Base-by-base conservation (phyloP, 2,888 invertebrate genomes). In the Aleiodes leptofemur region DNA sequence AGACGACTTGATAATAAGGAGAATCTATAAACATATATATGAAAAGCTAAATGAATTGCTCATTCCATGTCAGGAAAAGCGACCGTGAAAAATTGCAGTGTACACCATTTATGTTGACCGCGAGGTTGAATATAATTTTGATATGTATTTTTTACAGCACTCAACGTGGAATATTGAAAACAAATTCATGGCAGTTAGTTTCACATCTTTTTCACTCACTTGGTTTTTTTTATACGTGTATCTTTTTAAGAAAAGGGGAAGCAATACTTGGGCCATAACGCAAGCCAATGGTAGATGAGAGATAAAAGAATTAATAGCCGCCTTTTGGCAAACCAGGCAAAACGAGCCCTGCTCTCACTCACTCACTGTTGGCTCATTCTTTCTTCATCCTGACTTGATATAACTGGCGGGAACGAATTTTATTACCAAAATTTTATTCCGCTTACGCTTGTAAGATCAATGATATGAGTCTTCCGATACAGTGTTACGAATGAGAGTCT, bases 301-400 rank as follows among this genome's bases (percentile, higher is more conserved):
- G 88, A 89, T 89, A 89, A 89, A 86, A 86, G 11, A 88, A 88
- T 89, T 88, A 89, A 88, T 88, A 88, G 89, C 83, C 82, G 86
- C 88, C 86, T 87, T 79, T 89, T 89, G 88, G 89, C 88, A 86
- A 81, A 78, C 78, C 50, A 71, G 64, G 66, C 66, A 71, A 66
- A 71, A 76, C 79, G 76, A 76, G 77, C 79, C 70, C 38, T 68
- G 57, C 64, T 71, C 66, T 57, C 74, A 66, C 77, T 57, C 72
- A 76, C 69, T 61, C 72, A 74, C 79, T 50, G 66, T 69, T 50
- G 53, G 64, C 76, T 81, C 75, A 74, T 71, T 79, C 79, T 76
- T 69, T 38, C 74, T 69, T 68, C 70, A 76, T 66, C 70, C 73
- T 78, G 73, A 7, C 55, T 34, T 72, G 74, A 64, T 83, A 83